These are phyloP conservation scores for Mallotus villosus DNA, from an alignment of 2,797 vertebrate species.

Conservation along the genomic window DNA sequence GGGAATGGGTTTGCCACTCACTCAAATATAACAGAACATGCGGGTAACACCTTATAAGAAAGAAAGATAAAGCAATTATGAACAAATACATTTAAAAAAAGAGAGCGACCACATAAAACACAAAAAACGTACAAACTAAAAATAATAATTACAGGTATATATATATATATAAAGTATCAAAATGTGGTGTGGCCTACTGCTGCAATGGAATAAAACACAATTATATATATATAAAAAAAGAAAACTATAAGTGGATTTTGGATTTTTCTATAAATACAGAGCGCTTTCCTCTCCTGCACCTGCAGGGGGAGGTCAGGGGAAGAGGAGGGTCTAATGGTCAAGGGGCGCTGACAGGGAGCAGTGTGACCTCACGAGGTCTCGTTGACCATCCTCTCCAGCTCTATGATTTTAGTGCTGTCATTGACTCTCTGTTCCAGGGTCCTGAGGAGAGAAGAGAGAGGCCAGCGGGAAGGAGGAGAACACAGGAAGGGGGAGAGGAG, in stretches of 20 bases:
- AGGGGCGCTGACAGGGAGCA: conserved; percentile 30
- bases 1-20: not conserved
- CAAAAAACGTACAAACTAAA: conserved; percentile 55
- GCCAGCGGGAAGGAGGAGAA: not conserved
- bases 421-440: conserved; percentile 78
- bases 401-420: conserved; percentile 85
- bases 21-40: not conserved
- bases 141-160: conserved; percentile 15
- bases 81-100: conserved; percentile 39
- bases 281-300: conserved; percentile 29
- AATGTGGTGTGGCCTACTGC: conserved; percentile 50
- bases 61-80: conserved; percentile 24
- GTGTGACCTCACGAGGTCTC: conserved; percentile 84
- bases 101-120: conserved; percentile 51
- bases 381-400: conserved; percentile 89
- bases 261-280: conserved; percentile 68
- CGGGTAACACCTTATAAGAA: not conserved
- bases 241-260: conserved; percentile 15
- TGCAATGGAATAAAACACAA: conserved; percentile 68
- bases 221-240: conserved; percentile 45
- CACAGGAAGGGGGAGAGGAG: too few relatives aligned
- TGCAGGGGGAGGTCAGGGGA: conserved; percentile 23
- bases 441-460: conserved; percentile 37
- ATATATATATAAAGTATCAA: conserved; percentile 59
- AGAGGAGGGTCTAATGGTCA: conserved; percentile 15